Evolutionary conservation across 2,113 vertebrate genomes (phyloP).

Genomic region (Rissa tridactyla): DNA sequence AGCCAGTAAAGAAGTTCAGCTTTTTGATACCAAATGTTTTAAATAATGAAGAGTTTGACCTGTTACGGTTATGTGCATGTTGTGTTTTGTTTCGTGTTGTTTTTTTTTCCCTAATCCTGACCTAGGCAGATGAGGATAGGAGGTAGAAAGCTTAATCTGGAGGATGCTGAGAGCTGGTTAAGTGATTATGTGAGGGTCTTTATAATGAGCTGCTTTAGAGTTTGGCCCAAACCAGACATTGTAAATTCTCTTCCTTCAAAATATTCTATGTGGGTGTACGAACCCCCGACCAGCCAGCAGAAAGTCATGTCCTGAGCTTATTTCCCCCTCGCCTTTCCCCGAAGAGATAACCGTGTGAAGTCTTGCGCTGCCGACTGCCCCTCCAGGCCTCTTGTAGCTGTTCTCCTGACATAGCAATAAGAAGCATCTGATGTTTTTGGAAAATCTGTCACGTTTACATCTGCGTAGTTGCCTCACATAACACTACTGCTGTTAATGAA

Average conservation of each 20-base stretch:
- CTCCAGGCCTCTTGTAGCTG: background rate
- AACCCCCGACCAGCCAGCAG: background rate
- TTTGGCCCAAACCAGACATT: background rate
- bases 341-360: background rate
- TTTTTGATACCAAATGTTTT: background rate
- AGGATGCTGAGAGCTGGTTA: background rate
- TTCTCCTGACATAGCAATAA: conserved; percentile 8
- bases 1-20: background rate
- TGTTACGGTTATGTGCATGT: background rate
- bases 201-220: background rate
- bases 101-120: background rate
- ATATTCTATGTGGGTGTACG: background rate
- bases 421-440: background rate
- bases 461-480: background rate
- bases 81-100: background rate
- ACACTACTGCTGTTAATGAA: background rate
- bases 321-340: background rate
- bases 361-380: background rate
- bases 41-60: background rate
- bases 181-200: background rate
- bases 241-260: background rate
- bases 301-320: background rate
- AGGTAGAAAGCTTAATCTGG: background rate
- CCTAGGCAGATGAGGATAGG: background rate
- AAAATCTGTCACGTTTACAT: background rate